These are phyloP conservation scores for Rapana venosa DNA, from an alignment of 2,888 invertebrate species.

Conservation along the genomic window DNA sequence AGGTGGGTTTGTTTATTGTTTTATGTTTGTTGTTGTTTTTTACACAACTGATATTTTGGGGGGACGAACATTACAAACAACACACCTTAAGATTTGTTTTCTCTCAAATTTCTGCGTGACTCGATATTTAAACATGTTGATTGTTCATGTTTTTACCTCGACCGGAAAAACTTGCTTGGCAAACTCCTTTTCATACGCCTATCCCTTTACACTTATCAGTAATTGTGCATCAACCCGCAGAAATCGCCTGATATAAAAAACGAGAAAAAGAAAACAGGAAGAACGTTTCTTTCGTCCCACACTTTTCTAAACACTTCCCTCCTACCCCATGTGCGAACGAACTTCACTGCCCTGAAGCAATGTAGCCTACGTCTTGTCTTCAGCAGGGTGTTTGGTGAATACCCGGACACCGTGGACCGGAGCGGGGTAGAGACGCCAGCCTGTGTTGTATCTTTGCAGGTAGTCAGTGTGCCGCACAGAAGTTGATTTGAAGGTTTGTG, in stretches of 20 bases:
- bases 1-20: too few relatives aligned
- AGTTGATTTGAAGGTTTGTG: constrained; percentile 34
- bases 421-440: background rate
- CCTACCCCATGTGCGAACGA: too few relatives aligned
- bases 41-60: too few relatives aligned
- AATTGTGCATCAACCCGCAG: background rate
- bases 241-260: background rate
- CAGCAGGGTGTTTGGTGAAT: too few relatives aligned
- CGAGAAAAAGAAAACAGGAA: too few relatives aligned
- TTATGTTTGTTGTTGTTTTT: too few relatives aligned
- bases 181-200: background rate
- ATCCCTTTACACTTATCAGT: background rate
- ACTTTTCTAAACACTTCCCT: too few relatives aligned
- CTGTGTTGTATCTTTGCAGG: background rate
- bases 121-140: too few relatives aligned
- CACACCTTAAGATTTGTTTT: too few relatives aligned
- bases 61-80: too few relatives aligned
- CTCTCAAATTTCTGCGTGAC: too few relatives aligned
- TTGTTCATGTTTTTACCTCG: background rate
- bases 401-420: background rate
- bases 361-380: background rate
- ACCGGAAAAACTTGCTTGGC: background rate
- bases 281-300: too few relatives aligned
- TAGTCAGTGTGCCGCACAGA: background rate
- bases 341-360: background rate